phyloP scores from a whole-genome alignment of 1,140 invertebrate genomes.

The Anoplolepis gracilipes region DNA sequence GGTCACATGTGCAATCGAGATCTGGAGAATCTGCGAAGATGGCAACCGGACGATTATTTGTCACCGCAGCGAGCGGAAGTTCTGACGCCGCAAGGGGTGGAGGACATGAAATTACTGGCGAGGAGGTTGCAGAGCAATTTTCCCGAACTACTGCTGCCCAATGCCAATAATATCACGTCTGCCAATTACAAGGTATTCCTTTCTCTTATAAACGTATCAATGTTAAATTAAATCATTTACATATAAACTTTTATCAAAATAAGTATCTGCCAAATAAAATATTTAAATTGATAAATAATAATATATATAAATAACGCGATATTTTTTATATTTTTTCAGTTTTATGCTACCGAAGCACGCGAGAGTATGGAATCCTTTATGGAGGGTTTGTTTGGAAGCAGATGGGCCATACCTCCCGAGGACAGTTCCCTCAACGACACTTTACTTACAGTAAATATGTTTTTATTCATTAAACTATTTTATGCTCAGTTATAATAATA shows the following conservation, averaged over 20 bases:
- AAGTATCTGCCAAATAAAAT: too few species aligned
- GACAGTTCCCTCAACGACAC: conserved; percentile 75
- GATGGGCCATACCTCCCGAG: conserved; percentile 64
- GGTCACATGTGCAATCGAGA: conserved; percentile 83
- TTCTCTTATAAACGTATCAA: background rate
- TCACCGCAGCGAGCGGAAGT: conserved; percentile 69
- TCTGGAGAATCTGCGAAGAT: conserved; percentile 80
- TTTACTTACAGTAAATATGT: conserved; percentile 74
- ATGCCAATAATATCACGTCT: conserved; percentile 65
- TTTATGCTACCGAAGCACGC: conserved; percentile 76
- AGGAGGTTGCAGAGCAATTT: conserved; percentile 80
- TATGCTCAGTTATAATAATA: too few species aligned
- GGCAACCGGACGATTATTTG: conserved; percentile 77
- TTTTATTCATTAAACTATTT: background rate
- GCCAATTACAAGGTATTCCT: conserved; percentile 74
- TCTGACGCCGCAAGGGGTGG: conserved; percentile 80
- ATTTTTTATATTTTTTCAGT: conserved; percentile 71
- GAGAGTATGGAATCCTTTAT: conserved; percentile 81
- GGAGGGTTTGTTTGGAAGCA: conserved; percentile 80
- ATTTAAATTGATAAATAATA: too few species aligned
- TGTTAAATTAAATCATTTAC: background rate
- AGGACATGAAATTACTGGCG: conserved; percentile 81
- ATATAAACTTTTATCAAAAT: too few species aligned
- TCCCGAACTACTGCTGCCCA: conserved; percentile 78
- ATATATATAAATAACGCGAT: too few species aligned